Evolutionary conservation across 2,113 vertebrate species (phyloP).

Genomic region (Oenanthe melanoleuca): DNA sequence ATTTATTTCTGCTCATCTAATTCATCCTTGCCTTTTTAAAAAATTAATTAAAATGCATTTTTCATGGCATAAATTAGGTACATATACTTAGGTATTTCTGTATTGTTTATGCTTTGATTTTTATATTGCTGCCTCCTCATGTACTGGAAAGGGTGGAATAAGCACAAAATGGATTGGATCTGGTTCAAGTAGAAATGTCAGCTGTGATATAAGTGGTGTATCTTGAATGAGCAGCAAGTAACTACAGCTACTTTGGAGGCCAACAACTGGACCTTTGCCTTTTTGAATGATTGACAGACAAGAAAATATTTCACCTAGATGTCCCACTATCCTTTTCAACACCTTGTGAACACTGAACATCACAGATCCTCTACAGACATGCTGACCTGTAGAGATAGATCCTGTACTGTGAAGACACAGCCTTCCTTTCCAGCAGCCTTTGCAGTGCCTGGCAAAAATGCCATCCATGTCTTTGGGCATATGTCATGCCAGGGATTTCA

Average conservation of each 20-base stretch:
- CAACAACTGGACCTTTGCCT: not conserved
- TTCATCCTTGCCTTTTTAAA: constrained; percentile 20
- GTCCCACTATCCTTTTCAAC: not conserved
- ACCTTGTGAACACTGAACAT: not conserved
- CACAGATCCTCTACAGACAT: not conserved
- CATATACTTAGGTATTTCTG: constrained; percentile 20
- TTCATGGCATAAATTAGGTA: constrained; percentile 16
- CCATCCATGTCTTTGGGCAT: not conserved
- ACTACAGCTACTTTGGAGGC: not conserved
- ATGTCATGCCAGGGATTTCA: not conserved
- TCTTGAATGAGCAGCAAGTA: constrained; percentile 33
- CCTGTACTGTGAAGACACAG: not conserved
- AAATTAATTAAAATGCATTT: constrained; percentile 54
- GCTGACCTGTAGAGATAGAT: not conserved
- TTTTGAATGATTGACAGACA: not conserved
- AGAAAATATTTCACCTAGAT: not conserved
- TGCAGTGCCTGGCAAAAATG: not conserved
- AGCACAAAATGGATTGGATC: constrained; percentile 58
- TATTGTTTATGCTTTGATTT: constrained; percentile 64
- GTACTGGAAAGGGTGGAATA: constrained; percentile 28
- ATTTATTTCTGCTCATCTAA: constrained; percentile 27
- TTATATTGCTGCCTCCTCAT: constrained; percentile 43
- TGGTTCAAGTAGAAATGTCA: constrained; percentile 55
- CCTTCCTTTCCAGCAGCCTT: not conserved
- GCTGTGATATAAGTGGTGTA: constrained; percentile 12